phyloP scores from a whole-genome alignment of 2,113 vertebrate species.

The Oryzias celebensis region DNA sequence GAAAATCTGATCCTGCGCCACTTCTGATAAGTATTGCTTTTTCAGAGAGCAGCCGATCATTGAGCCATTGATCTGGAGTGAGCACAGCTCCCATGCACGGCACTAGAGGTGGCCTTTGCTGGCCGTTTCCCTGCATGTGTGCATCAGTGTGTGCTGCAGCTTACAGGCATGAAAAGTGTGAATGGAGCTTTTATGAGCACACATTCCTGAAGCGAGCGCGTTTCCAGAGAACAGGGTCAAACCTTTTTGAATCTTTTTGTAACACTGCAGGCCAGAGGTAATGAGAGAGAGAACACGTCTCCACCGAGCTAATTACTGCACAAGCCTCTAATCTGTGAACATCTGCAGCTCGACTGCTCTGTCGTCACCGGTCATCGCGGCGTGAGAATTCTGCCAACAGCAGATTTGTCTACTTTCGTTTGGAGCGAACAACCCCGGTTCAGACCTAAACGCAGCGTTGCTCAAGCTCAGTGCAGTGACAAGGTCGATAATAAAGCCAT shows the following conservation, averaged over 20 bases:
- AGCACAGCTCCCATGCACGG: constrained; percentile 1
- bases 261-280: constrained; percentile 27
- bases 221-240: constrained; percentile 17
- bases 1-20: not conserved
- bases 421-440: constrained; percentile 28
- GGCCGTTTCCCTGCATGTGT: not conserved
- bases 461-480: constrained; percentile 10
- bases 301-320: constrained; percentile 66
- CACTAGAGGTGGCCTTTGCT: constrained; percentile 3
- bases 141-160: not conserved
- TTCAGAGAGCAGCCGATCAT: constrained; percentile 6
- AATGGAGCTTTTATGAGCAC: not conserved
- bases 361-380: constrained; percentile 28
- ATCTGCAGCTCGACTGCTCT: constrained; percentile 56
- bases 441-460: constrained; percentile 5
- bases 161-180: not conserved
- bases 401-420: constrained; percentile 46
- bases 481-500: not conserved
- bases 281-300: constrained; percentile 52
- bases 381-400: constrained; percentile 41
- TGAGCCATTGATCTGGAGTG: constrained; percentile 1
- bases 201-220: too few species aligned
- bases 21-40: not conserved
- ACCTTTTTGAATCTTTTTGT: constrained; percentile 19
- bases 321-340: constrained; percentile 70